Conservation (phyloP, 2,797 vertebrate species). For the Karalla daura region DNA sequence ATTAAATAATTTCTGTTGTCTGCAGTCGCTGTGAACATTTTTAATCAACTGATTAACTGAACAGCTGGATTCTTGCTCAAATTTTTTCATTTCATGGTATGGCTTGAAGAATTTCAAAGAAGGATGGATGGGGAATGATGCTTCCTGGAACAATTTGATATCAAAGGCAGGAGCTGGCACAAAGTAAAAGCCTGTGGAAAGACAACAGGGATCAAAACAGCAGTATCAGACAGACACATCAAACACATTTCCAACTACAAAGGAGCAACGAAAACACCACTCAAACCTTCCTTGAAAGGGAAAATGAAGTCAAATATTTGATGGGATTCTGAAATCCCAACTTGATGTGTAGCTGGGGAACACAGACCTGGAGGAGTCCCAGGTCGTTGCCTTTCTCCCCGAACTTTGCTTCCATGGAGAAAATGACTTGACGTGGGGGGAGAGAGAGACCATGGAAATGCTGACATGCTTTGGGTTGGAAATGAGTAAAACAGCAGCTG, state of each 20-base stretch:
- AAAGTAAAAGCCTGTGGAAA: conserved; percentile 25
- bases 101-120: conserved; percentile 13
- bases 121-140: not conserved
- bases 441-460: conserved; percentile 38
- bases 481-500: conserved; percentile 48
- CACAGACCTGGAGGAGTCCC: not conserved
- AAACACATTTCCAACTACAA: conserved; percentile 30
- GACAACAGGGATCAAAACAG: conserved; percentile 24
- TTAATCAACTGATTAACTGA: not conserved
- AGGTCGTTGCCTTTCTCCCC: not conserved
- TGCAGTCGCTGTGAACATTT: too few species aligned
- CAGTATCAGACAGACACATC: conserved; percentile 6
- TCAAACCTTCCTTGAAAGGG: conserved; percentile 25
- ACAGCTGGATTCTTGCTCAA: too few species aligned
- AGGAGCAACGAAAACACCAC: conserved; percentile 10
- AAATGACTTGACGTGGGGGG: conserved; percentile 3
- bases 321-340: conserved; percentile 13
- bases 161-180: conserved; percentile 44
- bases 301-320: conserved; percentile 5
- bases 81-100: not conserved
- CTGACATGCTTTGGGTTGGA: conserved; percentile 45
- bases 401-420: not conserved
- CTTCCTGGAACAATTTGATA: conserved; percentile 54
- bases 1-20: not conserved
- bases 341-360: conserved; percentile 14